Base-by-base conservation (phyloP, 2,797 vertebrate species). In the Hephaestus fuliginosus region DNA sequence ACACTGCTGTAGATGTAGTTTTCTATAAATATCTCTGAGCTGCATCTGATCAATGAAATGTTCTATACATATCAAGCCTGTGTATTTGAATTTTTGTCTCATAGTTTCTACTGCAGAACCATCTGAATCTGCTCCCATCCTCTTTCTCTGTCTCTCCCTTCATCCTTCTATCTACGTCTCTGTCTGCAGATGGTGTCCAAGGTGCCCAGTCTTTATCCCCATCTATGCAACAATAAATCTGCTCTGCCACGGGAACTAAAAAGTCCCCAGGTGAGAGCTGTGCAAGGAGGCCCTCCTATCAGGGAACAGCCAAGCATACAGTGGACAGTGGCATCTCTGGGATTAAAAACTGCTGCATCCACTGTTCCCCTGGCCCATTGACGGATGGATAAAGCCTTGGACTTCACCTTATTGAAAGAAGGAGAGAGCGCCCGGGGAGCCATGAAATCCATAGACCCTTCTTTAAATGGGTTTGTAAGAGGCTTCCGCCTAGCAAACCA, bases 391-490 rank as follows among this genome's bases (percentile, higher is more conserved):
- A 94, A 94, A 95, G 91, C 95, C 94, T 94, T 95, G 93, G 94
- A 95, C 94, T 93, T 92, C 87, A 94, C 93, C 93, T 95, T 95
- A 93, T 94, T 94, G 94, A 94, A 94, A 94, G 89, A 90, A 93
- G 91, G 86, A 93, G 93, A 92, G 91, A 92, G 91, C 65, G 94
- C 93, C 94, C 82, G 86, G 94, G 95, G 95, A 95, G 92, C 94
- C 94, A 95, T 95, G 94, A 94, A 95, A 95, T 95, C 95, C 93
- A 94, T 93, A 92, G 95, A 95, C 93, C 93, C 89, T 91, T 88
- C 92, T 92, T 94, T 93, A 96, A 96, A 95, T 95, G 94, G 93
- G 93, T 96, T 94, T 94, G 94, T 94, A 95, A 95, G 93, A 95
- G 94, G 94, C 92, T 94, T 94, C 91, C 66, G 93, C 86, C 87